Evolutionary conservation across 2,113 vertebrate genomes (phyloP).

Genomic region (Notiomystis cincta): DNA sequence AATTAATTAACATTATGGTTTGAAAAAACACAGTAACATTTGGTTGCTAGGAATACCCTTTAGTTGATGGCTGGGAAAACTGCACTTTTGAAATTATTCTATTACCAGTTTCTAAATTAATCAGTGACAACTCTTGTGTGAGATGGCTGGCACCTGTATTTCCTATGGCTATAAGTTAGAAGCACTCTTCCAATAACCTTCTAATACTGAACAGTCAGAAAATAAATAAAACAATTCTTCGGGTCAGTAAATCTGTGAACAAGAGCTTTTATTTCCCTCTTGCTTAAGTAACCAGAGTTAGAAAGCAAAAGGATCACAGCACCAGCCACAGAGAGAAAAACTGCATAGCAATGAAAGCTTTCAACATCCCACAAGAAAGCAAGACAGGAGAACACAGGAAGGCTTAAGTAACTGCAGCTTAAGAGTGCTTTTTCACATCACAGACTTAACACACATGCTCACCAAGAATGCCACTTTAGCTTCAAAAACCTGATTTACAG

Average conservation of each 20-base stretch:
- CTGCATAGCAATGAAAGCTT: background rate
- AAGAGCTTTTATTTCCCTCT: background rate
- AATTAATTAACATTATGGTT: background rate
- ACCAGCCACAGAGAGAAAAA: background rate
- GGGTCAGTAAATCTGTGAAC: background rate
- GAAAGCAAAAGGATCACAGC: background rate
- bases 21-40: background rate
- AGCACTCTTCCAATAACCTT: background rate
- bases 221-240: background rate
- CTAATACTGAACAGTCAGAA: background rate
- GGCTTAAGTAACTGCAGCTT: background rate
- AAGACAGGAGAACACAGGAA: background rate
- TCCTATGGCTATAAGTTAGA: accelerated
- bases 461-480: background rate
- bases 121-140: background rate
- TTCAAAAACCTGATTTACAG: background rate
- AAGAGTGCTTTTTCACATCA: background rate
- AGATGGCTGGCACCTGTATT: background rate
- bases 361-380: background rate
- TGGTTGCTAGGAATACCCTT: background rate
- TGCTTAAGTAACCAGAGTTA: background rate
- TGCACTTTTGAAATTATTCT: background rate
- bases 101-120: background rate
- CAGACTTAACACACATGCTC: background rate
- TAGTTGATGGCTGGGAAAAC: background rate